Base-by-base conservation (phyloP, 2,797 vertebrate species). In the Brotogeris chrysoptera region DNA sequence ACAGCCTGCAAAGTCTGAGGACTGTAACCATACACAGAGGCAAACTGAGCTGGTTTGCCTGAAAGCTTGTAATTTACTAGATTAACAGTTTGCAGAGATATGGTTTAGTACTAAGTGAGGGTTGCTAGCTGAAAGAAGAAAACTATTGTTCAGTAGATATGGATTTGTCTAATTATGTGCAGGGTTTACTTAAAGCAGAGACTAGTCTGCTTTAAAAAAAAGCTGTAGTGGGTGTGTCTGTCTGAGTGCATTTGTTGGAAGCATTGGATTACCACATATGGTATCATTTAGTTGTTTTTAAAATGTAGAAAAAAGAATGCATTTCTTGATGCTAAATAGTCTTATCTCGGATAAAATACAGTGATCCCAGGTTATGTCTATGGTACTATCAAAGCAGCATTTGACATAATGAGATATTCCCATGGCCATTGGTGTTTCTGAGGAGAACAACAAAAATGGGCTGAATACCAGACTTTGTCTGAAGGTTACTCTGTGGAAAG, bases 31-130 rank as follows among this genome's bases (percentile, higher is more conserved):
- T 39, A n/a, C 15, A 23, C 4, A 73, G 80, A 71, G 95, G 74
- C 38, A 72, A 89, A 89, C 53, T 47, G 44, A 72, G 65, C 60
- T 61, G 53, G 41, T 52, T 91, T 74, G 52, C 80, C 53, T 11
- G 65, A n/a, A 94, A 92, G 70, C 87, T 52, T 92, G 41, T 89
- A 90, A 97, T 97, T 97, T 97, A 21, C 69, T 87, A 96, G 94
- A 96, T 89, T 65, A 92, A 50, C 78, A 91, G 92, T 88, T 93
- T 95, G 68, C 59, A 92, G 88, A 90, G 63, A 47, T n/a, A 81
- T 6, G 47, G 73, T 90, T 96, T 95, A 89, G 70, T 49, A 61
- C 84, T 92, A 88, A 96, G 69, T 81, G 80, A 93, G 74, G 90
- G 94, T 90, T 96, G 55, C 80, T 87, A 87, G 81, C 47, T 53